Evolutionary conservation across 1,140 invertebrate genomes (phyloP).

Genomic region (Ceratina japonica): DNA sequence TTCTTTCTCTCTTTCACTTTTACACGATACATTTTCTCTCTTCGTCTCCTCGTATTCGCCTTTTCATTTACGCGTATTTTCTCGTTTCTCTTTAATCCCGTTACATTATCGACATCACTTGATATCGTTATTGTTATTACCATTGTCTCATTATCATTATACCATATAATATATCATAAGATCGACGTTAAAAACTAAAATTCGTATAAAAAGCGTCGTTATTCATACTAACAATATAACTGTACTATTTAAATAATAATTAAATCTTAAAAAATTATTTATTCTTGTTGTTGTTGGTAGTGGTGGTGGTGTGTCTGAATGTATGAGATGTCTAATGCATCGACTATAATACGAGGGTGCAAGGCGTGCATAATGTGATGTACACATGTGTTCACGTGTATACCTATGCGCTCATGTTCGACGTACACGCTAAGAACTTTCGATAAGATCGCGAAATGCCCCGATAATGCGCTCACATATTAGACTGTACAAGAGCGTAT

Average conservation of each 20-base stretch:
- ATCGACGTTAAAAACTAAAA: conserved; percentile 78
- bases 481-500: conserved; percentile 5
- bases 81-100: conserved; percentile 61
- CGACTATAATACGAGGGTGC: conserved; percentile 57
- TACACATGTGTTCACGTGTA: conserved; percentile 19
- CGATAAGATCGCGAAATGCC: conserved; percentile 64
- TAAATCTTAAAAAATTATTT: conserved; percentile 75
- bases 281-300: conserved; percentile 58
- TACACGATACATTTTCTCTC: conserved; percentile 46
- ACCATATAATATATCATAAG: conserved; percentile 73
- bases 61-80: conserved; percentile 55
- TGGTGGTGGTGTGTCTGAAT: conserved; percentile 55
- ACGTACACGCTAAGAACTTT: conserved; percentile 44
- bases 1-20: conserved; percentile 44
- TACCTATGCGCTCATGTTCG: conserved; percentile 11
- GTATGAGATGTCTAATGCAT: conserved; percentile 63
- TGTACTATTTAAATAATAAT: conserved; percentile 76
- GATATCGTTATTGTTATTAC: conserved; percentile 64
- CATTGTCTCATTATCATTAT: conserved; percentile 66
- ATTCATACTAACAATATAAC: conserved; percentile 75
- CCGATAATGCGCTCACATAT: conserved; percentile 43
- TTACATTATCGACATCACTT: conserved; percentile 67
- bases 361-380: conserved; percentile 51
- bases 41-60: conserved; percentile 46
- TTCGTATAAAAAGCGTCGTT: conserved; percentile 80